Evolutionary conservation across 1,140 invertebrate genomes (phyloP).

Genomic region (Proctacanthus coquilletti): DNA sequence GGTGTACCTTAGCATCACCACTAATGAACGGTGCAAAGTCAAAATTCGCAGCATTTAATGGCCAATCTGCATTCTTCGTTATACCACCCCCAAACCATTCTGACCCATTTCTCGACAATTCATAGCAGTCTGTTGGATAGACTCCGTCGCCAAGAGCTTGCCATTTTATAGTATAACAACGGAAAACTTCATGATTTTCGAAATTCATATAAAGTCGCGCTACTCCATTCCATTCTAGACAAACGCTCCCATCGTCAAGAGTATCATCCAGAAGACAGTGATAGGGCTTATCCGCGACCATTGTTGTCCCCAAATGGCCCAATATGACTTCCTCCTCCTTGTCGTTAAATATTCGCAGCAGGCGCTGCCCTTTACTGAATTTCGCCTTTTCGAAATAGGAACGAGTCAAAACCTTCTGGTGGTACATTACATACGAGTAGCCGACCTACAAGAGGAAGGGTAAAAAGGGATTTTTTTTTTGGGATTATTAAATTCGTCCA

Average conservation of each 20-base stretch:
- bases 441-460: conserved; percentile 34
- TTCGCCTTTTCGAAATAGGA: conserved; percentile 71
- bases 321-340: conserved; percentile 54
- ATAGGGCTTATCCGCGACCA: conserved; percentile 41
- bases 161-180: conserved; percentile 75
- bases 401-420: conserved; percentile 60
- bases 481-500: conserved; percentile 2
- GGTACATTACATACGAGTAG: conserved; percentile 68
- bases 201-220: conserved; percentile 54
- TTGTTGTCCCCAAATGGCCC: conserved; percentile 45
- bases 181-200: conserved; percentile 36
- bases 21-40: conserved; percentile 66
- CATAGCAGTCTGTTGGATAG: conserved; percentile 67
- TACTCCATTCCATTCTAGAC: conserved; percentile 65
- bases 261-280: conserved; percentile 50
- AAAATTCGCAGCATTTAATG: conserved; percentile 52
- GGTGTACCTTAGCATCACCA: conserved; percentile 54
- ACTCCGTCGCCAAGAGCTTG: conserved; percentile 45
- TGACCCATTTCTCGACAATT: conserved; percentile 45
- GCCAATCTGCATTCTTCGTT: conserved; percentile 59
- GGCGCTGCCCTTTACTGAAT: conserved; percentile 61
- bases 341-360: conserved; percentile 54
- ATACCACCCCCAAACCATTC: conserved; percentile 75
- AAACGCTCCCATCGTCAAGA: conserved; percentile 41
- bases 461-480: neutral